Conservation (phyloP, 2,888 invertebrate genomes). For the Pyrocoelia pectoralis region DNA sequence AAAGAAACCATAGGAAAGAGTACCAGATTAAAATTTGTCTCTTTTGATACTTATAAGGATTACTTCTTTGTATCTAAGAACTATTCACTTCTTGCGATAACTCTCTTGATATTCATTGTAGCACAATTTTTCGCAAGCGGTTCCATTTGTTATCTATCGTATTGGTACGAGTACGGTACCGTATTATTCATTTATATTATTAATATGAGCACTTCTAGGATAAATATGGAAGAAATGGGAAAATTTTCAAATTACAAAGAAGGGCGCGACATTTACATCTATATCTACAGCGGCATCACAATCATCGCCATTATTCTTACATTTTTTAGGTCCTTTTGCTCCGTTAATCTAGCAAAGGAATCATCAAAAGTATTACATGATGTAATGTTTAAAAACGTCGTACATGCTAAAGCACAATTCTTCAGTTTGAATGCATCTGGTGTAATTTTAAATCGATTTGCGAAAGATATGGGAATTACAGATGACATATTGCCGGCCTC, state of each 20-base stretch:
- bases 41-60: not conserved
- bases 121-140: not conserved
- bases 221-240: not conserved
- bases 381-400: conserved; percentile 82
- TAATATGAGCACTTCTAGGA: not conserved
- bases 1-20: not conserved
- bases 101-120: not conserved
- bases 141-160: not conserved
- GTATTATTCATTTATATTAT: too few relatives aligned
- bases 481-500: conserved; percentile 70
- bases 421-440: conserved; percentile 88
- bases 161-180: not conserved
- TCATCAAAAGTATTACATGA: conserved; percentile 73
- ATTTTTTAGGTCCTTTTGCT: not conserved
- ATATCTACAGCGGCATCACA: conserved; percentile 57
- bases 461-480: conserved; percentile 84
- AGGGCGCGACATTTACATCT: not conserved
- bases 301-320: not conserved
- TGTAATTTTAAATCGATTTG: conserved; percentile 85
- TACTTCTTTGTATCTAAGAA: not conserved
- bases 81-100: not conserved
- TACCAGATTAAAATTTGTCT: not conserved
- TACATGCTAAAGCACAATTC: conserved; percentile 83
- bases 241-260: not conserved
- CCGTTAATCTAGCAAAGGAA: not conserved